Conservation (phyloP, 1,140 invertebrate genomes). For the Lordiphosa clarofinis region DNA sequence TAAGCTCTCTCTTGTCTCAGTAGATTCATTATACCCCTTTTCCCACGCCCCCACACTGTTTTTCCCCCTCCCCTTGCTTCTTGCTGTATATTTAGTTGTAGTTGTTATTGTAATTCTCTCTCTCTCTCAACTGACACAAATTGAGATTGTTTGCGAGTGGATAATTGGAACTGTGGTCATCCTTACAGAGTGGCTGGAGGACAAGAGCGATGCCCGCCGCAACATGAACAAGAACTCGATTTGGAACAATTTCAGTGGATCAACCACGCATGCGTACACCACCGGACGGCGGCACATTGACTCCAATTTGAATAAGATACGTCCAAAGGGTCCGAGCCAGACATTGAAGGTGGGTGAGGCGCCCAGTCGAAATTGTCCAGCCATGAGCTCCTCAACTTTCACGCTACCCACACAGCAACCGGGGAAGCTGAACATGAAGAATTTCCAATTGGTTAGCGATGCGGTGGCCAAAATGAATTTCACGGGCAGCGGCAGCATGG, state of each 20-base stretch:
- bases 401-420: constrained; percentile 84
- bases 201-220: constrained; percentile 68
- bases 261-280: constrained; percentile 87
- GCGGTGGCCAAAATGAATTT: constrained; percentile 88
- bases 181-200: constrained; percentile 74
- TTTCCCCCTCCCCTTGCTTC: background rate
- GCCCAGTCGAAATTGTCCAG: constrained; percentile 60
- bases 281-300: constrained; percentile 85
- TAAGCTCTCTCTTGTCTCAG: constrained; percentile 29
- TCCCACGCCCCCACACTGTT: background rate
- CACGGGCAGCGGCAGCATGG: constrained; percentile 79
- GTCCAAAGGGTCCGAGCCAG: constrained; percentile 88
- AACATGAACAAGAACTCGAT: constrained; percentile 80
- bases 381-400: constrained; percentile 67
- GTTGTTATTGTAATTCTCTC: constrained; percentile 1
- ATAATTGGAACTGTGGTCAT: constrained; percentile 25
- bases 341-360: constrained; percentile 86
- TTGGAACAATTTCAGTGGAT: constrained; percentile 84
- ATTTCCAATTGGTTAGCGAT: constrained; percentile 92
- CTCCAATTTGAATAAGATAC: constrained; percentile 81
- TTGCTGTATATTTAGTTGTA: background rate
- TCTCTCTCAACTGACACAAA: background rate
- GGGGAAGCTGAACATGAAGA: constrained; percentile 93
- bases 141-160: constrained; percentile 2
- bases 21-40: background rate